Evolutionary conservation across 37 sponge, comb jelly and placozoan genomes (phyloP).

Genomic region (Crambe crambe): DNA sequence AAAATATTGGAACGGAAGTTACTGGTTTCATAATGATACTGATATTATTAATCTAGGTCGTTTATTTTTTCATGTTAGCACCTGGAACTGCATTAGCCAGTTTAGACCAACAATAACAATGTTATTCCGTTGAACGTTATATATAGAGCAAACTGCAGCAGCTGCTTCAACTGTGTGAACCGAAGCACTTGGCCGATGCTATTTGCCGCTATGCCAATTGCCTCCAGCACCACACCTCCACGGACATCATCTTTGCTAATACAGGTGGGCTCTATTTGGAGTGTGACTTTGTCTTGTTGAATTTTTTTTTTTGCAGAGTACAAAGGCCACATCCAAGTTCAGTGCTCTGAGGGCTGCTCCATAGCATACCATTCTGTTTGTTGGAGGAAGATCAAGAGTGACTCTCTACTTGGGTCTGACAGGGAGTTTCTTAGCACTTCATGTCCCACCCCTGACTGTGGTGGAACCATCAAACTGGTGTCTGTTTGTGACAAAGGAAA

Average conservation of each 20-base stretch:
- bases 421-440: constrained; percentile 23
- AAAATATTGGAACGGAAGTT: too few species aligned
- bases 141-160: constrained; percentile 30
- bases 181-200: constrained; percentile 17
- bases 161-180: constrained; percentile 38
- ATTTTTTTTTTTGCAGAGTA: constrained; percentile 18
- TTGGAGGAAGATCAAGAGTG: constrained; percentile 41
- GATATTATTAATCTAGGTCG: too few species aligned
- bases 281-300: background rate
- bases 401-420: constrained; percentile 6
- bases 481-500: constrained; percentile 17
- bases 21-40: too few species aligned
- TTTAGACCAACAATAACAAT: too few species aligned
- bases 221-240: constrained; percentile 40
- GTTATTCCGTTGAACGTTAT: too few species aligned
- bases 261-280: background rate
- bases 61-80: too few species aligned
- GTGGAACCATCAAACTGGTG: constrained; percentile 16
- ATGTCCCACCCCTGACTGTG: constrained; percentile 54
- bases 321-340: constrained; percentile 32
- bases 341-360: constrained; percentile 30
- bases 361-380: constrained; percentile 39
- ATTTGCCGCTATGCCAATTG: constrained; percentile 59
- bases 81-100: too few species aligned
- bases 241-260: background rate